These are phyloP conservation scores for Erebia aethiops DNA, from an alignment of 2,888 invertebrate genomes.

Conservation along the genomic window DNA sequence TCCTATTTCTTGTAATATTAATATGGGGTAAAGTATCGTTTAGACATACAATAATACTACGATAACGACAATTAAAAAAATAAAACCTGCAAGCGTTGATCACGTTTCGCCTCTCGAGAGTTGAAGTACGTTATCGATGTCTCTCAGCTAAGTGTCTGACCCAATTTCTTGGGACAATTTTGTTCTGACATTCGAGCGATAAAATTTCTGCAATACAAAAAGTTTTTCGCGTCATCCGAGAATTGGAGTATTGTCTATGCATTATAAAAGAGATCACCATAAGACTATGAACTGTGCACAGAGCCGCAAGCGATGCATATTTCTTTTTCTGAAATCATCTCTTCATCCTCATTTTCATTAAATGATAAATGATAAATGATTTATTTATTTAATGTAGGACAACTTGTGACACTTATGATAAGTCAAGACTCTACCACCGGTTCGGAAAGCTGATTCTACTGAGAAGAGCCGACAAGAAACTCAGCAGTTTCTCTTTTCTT, in stretches of 20 bases:
- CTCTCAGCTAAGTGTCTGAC: constrained; percentile 40
- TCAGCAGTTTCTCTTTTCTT: too few relatives aligned
- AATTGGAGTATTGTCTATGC: background rate
- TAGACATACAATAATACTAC: constrained; percentile 17
- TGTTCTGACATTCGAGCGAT: constrained; percentile 39
- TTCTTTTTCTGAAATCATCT: too few relatives aligned
- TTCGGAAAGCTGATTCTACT: too few relatives aligned
- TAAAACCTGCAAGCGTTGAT: constrained; percentile 35
- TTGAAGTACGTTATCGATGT: constrained; percentile 41
- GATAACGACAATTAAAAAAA: constrained; percentile 34
- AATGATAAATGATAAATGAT: too few relatives aligned
- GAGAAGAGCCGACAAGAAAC: too few relatives aligned
- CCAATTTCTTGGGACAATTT: constrained; percentile 38
- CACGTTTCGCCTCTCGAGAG: constrained; percentile 41
- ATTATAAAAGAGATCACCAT: background rate
- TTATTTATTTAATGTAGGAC: too few relatives aligned
- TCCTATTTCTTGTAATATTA: too few relatives aligned
- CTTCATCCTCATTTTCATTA: too few relatives aligned
- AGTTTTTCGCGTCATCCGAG: constrained; percentile 14
- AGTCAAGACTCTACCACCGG: too few relatives aligned
- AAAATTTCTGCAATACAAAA: constrained; percentile 23
- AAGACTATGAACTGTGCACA: too few relatives aligned
- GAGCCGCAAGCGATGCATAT: too few relatives aligned
- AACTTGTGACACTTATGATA: too few relatives aligned
- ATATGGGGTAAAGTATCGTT: background rate